These are phyloP conservation scores for Crossocerus cetratus DNA, from an alignment of 2,888 invertebrate genomes.

Conservation along the genomic window DNA sequence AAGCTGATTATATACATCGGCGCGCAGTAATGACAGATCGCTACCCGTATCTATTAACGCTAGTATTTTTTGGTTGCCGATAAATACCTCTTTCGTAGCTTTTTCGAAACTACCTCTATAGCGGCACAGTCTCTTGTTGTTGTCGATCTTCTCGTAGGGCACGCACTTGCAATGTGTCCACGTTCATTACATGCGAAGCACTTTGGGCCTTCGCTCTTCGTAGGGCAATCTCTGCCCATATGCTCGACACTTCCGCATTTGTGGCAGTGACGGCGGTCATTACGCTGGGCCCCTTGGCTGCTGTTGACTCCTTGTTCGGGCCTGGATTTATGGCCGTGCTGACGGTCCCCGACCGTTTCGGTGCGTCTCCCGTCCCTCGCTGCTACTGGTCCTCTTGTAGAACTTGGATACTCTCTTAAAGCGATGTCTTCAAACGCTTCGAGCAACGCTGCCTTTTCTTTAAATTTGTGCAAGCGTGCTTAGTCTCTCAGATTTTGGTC, in stretches of 20 bases:
- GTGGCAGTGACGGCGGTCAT: too few relatives aligned
- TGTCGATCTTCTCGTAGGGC: neutral
- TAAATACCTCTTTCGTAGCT: neutral
- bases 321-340: too few relatives aligned
- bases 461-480: neutral
- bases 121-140: neutral
- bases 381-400: too few relatives aligned
- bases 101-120: neutral
- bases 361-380: too few relatives aligned
- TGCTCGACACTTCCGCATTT: neutral
- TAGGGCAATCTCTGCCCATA: slow-evolving; percentile 1
- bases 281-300: too few relatives aligned
- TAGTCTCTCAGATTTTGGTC: neutral
- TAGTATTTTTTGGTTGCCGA: neutral
- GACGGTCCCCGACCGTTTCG: too few relatives aligned
- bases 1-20: too few relatives aligned
- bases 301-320: too few relatives aligned
- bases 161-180: neutral
- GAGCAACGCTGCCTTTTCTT: too few relatives aligned
- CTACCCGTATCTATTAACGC: slow-evolving; percentile 6
- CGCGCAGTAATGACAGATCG: neutral
- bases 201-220: neutral
- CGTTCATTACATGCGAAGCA: neutral
- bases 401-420: too few relatives aligned
- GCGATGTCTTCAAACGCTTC: too few relatives aligned